A percentile compares a stretch with the other conserved stretches of the same genome.
phyloP scores from a whole-genome alignment of 1,140 invertebrate genomes.

The Marisa cornuarietis region DNA sequence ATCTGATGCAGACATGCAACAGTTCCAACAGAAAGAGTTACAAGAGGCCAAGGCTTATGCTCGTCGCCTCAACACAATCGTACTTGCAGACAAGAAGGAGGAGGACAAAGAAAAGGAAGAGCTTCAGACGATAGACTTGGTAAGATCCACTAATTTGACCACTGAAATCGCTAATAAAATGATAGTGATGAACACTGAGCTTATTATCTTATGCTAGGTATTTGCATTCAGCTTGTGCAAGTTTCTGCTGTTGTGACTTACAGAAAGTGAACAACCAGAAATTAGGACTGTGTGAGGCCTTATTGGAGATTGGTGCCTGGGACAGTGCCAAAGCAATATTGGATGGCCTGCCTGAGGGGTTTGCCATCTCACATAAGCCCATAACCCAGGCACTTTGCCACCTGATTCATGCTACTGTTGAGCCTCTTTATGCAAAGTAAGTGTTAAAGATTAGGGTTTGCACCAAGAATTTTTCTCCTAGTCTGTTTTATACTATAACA shows the following conservation, averaged over 20 bases:
- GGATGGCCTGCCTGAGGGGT: conserved; percentile 83
- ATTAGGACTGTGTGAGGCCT: conserved; percentile 87
- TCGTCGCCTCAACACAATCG: conserved; percentile 85
- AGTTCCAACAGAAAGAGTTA: conserved; percentile 83
- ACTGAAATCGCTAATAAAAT: too few species aligned
- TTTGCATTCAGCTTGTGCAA: background rate
- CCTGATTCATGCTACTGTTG: conserved; percentile 86
- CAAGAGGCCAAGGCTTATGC: conserved; percentile 88
- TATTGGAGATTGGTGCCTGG: conserved; percentile 91
- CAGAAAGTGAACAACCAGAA: conserved; percentile 84
- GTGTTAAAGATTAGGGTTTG: conserved; percentile 36
- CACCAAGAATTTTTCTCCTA: background rate
- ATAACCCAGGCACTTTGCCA: conserved; percentile 82
- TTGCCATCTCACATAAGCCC: conserved; percentile 79
- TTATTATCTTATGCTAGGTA: background rate
- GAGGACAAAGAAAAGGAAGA: conserved; percentile 76
- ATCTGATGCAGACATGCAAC: conserved; percentile 82
- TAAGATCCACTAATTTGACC: conserved; percentile 45
- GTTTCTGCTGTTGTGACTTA: conserved; percentile 71
- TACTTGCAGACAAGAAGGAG: conserved; percentile 78
- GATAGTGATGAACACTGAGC: too few species aligned
- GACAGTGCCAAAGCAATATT: conserved; percentile 82
- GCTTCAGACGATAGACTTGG: conserved; percentile 74
- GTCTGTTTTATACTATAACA: background rate
- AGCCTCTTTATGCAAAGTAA: conserved; percentile 87